Conservation (phyloP, 2,797 vertebrate genomes). For the Intellagama lesueurii region DNA sequence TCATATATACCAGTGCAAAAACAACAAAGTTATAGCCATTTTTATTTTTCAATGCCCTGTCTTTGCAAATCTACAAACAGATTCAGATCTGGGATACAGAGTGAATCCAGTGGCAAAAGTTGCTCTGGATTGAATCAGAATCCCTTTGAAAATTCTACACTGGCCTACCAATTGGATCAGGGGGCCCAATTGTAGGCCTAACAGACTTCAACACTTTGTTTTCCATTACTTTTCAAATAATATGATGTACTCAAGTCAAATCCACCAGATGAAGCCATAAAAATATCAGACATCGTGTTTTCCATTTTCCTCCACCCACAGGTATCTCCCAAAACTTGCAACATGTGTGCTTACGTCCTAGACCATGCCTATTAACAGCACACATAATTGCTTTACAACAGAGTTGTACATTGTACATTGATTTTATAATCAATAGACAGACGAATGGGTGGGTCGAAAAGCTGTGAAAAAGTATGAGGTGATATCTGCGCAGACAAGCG, state of each 20-base stretch:
- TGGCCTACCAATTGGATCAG: too few species aligned
- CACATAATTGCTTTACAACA: slow-evolving; percentile 27
- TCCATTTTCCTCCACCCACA: not conserved
- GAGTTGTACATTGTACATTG: slow-evolving; percentile 18
- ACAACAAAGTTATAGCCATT: too few species aligned
- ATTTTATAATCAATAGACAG: slow-evolving; percentile 23
- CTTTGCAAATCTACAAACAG: too few species aligned
- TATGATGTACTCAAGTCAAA: not conserved
- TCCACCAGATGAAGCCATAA: not conserved
- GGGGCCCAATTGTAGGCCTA: too few species aligned
- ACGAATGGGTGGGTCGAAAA: slow-evolving; percentile 26
- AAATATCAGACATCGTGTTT: not conserved
- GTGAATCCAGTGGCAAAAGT: too few species aligned
- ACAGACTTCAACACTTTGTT: too few species aligned
- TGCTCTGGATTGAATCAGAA: too few species aligned
- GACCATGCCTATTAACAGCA: slow-evolving; percentile 7
- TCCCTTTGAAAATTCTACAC: too few species aligned
- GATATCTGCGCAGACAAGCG: not conserved
- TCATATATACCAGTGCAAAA: too few species aligned
- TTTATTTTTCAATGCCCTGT: too few species aligned
- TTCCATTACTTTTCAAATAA: not conserved
- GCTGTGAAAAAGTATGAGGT: not conserved
- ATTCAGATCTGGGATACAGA: too few species aligned
- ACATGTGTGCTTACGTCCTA: not conserved
- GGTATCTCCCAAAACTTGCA: not conserved